Evolutionary conservation across 2,888 invertebrate species (phyloP), one percentile per base, ranked within the genome.

Genomic region (Drosophila helvetica): DNA sequence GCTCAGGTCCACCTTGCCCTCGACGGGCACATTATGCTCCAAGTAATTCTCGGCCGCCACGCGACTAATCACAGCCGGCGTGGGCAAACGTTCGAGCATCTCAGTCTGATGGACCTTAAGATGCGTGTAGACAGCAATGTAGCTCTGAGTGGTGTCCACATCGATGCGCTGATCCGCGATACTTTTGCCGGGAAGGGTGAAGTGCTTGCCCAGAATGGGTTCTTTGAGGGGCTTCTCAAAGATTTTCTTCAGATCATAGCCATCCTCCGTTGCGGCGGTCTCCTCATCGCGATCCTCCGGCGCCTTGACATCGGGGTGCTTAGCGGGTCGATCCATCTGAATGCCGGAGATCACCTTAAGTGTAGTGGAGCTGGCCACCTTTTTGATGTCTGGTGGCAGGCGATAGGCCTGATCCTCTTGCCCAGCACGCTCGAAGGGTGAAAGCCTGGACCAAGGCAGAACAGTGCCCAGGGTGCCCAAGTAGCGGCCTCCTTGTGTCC

Each of bases 381-480:
- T 94, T 78, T 93, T 93, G 9, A 97, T 94, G 90, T 97, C 97
- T 0, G 95, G 94, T 5, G 97, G 97, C 75, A 95, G 91, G 43
- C 94, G 93, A 80, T 92, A 93, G 4, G 33, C 61, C 1, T 70
- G 74, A 54, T 73, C 69, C n/a, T 93, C 87, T 30, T 93, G 92
- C 1, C 84, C 82, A n/a, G 93, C 91, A 7, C 90, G 86, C 51
- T 90, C 90, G 7, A 91, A 91, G n/a, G 93, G 92, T 2, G 93
- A 92, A 38, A 94, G 80, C 46, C 93, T 92, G 27, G 92, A 91
- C 95, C 95, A 96, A 1, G 94, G 93, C 80, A 93, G 92, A 78
- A 94, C 94, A 57, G 96, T 95, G 58, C 97, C 97, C 76, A 97
- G 93, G 6, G 96, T 96, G 77, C 95, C 95, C 77, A 97, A 88